Evolutionary conservation across 2,888 invertebrate species (phyloP), one percentile per base, ranked within the genome.

Genomic region (Sinopyrophorus schimmeli): DNA sequence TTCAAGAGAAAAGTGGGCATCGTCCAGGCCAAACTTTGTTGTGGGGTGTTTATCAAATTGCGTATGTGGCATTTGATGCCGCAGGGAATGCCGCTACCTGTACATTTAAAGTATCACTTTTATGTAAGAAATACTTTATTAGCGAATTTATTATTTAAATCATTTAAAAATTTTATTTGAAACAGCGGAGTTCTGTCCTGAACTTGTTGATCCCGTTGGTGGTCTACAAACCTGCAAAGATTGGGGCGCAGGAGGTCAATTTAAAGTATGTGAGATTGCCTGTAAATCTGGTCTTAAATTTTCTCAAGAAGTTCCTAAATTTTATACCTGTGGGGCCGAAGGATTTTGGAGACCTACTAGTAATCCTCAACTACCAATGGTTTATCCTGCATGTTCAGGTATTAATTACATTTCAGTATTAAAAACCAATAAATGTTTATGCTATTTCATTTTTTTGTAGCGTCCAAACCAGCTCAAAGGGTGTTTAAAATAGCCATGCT

Each of bases 311-410:
- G 90, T 95, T n/a, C 95, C 97, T 1, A 89, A 91, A 59, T 97
- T 97, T 79, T 98, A 95, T 72, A 93, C 93, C 1, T 98, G 98
- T 68, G 96, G 95, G n/a, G 91, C 90, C 40, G 96, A 97, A 82
- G 98, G 97, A 24, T 91, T 93, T 74, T 98, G 97, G 98, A 80
- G 94, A 60, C 96, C 96, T 37, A 92, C 91, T 1, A 77, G 76
- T 21, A 85, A 91, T 66, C 89, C 92, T 5, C 81, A 79, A 31
- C 76, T 89, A 62, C 89, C 92, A 17, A 76, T 93, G 57, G 78
- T 90, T n/a, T 94, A 92, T 67, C 93, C 94, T 46, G 92, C 93
- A 57, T 94, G 93, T 69, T 92, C 93, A 65, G 82, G 90, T 90
- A 81, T 80, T n/a, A n/a, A n/a, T n/a, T n/a, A n/a, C n/a, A n/a